These are phyloP conservation scores for Scytalopus superciliaris DNA, from an alignment of 2,113 vertebrate genomes.

Conservation along the genomic window DNA sequence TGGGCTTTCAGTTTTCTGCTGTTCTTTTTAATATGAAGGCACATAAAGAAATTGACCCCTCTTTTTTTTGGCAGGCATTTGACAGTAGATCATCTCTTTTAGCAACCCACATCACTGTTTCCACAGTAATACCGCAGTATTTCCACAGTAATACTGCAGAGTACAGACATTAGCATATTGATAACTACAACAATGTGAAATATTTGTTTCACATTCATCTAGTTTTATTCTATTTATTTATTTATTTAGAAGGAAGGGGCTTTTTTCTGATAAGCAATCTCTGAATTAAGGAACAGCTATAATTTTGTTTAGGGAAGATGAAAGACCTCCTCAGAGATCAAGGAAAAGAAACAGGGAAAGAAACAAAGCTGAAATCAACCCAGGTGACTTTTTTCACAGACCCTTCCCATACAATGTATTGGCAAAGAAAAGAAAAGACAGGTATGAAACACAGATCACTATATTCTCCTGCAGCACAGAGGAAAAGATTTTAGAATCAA, in stretches of 20 bases:
- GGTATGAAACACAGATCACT: neutral
- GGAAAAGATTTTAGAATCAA: constrained; percentile 5
- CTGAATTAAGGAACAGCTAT: constrained; percentile 40
- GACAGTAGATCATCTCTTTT: constrained; percentile 51
- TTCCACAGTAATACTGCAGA: constrained; percentile 29
- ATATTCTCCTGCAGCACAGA: neutral
- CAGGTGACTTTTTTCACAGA: constrained; percentile 32
- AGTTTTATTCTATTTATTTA: constrained; percentile 18
- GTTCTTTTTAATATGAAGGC: constrained; percentile 26
- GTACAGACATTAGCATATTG: neutral
- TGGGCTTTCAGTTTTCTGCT: neutral
- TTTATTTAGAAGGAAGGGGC: neutral
- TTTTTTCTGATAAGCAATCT: constrained; percentile 64
- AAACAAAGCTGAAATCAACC: constrained; percentile 37
- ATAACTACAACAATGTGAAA: constrained; percentile 20
- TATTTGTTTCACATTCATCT: neutral
- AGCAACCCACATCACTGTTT: constrained; percentile 41
- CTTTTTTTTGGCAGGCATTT: constrained; percentile 23
- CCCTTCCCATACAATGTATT: neutral
- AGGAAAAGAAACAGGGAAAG: constrained; percentile 37
- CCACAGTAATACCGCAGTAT: constrained; percentile 49
- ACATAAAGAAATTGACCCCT: constrained; percentile 32
- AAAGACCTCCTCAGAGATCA: constrained; percentile 70
- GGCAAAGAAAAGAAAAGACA: neutral
- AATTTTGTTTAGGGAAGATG: constrained; percentile 61